Evolutionary conservation across 1,140 invertebrate species (phyloP), one percentile per base, ranked within the genome.

Genomic region (Goniozus legneri): DNA sequence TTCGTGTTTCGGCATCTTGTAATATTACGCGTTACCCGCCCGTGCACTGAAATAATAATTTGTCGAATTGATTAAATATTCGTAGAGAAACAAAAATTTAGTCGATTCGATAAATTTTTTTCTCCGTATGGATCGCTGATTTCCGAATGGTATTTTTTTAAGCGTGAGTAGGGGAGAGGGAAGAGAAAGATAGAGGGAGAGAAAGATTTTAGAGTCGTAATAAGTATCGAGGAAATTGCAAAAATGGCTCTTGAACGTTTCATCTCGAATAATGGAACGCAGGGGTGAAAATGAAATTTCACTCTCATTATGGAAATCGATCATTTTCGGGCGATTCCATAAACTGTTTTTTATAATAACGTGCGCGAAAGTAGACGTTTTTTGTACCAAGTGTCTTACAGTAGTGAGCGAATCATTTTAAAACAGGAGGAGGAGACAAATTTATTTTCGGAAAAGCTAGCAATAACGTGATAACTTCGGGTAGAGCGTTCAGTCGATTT

Each of bases 261-360:
- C n/a, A n/a, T n/a, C n/a, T n/a, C n/a, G n/a, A n/a, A n/a, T n/a
- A n/a, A n/a, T n/a, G n/a, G n/a, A n/a, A n/a, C n/a, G n/a, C n/a
- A n/a, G n/a, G n/a, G n/a, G n/a, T n/a, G n/a, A n/a, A n/a, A n/a
- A n/a, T n/a, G n/a, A n/a, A n/a, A n/a, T n/a, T n/a, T n/a, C n/a
- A n/a, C n/a, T n/a, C n/a, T n/a, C n/a, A n/a, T n/a, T n/a, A n/a
- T n/a, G n/a, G n/a, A n/a, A n/a, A n/a, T n/a, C n/a, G n/a, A n/a
- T n/a, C n/a, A n/a, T 44, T 31, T 7, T 12, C 58, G 60, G 54
- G 59, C 54, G 66, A 71, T 72, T 72, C 65, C 69, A 72, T 58
- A 61, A 56, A 69, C 69, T 65, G 62, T 62, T 52, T 60, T 60
- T 71, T 68, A 64, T 68, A 69, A 63, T 65, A 71, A 60, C 59